These are phyloP conservation scores for Dendrocincla tyrannina DNA, from an alignment of 2,797 vertebrate species.

Conservation along the genomic window DNA sequence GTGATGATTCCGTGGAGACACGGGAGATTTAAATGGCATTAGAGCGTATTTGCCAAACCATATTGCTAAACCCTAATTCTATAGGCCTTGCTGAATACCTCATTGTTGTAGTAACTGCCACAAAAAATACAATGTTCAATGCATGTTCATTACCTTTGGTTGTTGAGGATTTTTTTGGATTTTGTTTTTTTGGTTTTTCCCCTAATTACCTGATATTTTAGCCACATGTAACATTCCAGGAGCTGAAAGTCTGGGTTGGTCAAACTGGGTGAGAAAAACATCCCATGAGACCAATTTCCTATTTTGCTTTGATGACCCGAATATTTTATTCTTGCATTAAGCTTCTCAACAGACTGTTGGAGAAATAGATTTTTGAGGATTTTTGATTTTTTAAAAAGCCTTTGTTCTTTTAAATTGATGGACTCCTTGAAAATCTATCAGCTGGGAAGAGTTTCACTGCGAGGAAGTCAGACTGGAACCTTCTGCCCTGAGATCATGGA, in stretches of 20 bases:
- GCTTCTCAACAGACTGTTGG: background rate
- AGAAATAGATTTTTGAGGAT: background rate
- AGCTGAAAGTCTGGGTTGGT: background rate
- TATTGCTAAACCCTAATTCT: background rate
- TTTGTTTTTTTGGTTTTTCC: fast-evolving
- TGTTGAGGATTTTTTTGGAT: fast-evolving
- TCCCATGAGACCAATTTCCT: background rate
- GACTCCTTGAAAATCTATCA: background rate
- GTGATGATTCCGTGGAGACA: background rate
- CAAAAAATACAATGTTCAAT: background rate
- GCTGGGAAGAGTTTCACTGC: background rate
- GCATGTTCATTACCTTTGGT: fast-evolving
- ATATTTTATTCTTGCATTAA: background rate
- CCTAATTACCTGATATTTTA: background rate
- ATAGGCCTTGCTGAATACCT: background rate
- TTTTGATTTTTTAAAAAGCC: background rate
- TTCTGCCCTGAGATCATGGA: background rate
- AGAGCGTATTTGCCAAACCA: background rate
- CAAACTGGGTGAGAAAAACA: background rate
- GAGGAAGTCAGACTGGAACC: background rate
- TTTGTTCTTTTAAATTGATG: background rate
- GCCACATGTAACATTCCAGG: background rate
- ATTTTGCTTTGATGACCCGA: background rate
- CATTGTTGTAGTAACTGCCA: background rate
- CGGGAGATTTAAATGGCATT: background rate